Evolutionary conservation across 2,797 vertebrate species (phyloP).

Genomic region (Brotula barbata): DNA sequence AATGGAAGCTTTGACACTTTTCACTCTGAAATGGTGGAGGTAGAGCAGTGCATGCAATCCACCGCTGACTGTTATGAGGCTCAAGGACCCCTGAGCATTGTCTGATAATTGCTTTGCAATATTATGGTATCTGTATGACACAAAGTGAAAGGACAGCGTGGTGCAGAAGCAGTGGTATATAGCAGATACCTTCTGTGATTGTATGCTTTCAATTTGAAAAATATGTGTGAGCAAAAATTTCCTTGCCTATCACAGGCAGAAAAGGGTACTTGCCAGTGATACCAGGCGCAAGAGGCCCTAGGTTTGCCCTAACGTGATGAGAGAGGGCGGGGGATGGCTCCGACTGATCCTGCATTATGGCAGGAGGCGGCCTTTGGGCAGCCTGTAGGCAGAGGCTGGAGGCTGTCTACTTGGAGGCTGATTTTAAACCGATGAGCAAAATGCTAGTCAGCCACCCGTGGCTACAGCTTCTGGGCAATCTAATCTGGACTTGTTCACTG

Average conservation of each 20-base stretch:
- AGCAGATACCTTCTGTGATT: constrained; percentile 8
- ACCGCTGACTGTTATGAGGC: constrained; percentile 31
- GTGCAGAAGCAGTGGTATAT: neutral
- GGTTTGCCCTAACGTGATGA: constrained; percentile 12
- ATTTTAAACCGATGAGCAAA: constrained; percentile 58
- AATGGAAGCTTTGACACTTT: constrained; percentile 61
- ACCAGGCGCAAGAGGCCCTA: constrained; percentile 11
- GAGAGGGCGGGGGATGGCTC: constrained; percentile 26
- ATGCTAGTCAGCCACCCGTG: constrained; percentile 39
- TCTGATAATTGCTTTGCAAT: no score
- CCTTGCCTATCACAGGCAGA: neutral
- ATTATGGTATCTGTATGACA: constrained; percentile 25
- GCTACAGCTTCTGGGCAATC: constrained; percentile 45
- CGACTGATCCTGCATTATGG: constrained; percentile 41
- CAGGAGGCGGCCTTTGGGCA: constrained; percentile 36
- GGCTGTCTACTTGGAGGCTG: constrained; percentile 26
- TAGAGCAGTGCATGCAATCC: constrained; percentile 48
- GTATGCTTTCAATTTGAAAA: constrained; percentile 11
- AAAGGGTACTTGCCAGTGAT: constrained; percentile 1
- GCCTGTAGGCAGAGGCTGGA: constrained; percentile 54
- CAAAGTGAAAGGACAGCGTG: neutral
- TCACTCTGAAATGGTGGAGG: constrained; percentile 63
- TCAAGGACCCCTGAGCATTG: constrained; percentile 54
- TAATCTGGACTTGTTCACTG: constrained; percentile 60
- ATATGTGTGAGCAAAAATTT: no score